These are phyloP conservation scores for Meandrusa payeni DNA, from an alignment of 2,888 invertebrate species.

Conservation along the genomic window DNA sequence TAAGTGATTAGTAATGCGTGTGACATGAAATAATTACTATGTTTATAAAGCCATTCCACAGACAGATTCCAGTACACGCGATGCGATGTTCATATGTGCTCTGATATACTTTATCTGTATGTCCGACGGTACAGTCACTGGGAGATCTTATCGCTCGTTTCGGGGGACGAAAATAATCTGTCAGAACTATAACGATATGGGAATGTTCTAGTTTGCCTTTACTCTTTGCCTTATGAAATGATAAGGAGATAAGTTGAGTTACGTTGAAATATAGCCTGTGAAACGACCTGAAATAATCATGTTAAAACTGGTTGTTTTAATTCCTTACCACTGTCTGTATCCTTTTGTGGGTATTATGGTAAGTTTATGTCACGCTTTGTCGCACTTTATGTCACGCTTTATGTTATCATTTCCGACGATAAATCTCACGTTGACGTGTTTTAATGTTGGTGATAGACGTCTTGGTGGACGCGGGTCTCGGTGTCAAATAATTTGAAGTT, in stretches of 20 bases:
- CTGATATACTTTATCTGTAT: no score
- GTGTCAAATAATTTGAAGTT: constrained; percentile 8
- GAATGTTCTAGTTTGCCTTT: constrained; percentile 14
- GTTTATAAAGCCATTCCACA: no score
- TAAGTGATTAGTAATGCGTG: no score
- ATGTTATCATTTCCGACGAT: constrained; percentile 12
- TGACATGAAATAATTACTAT: no score
- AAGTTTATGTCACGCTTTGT: constrained; percentile 3
- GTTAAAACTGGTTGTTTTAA: constrained; percentile 14
- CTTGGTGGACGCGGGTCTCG: constrained; percentile 6
- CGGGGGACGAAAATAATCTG: constrained; percentile 20
- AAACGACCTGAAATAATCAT: constrained; percentile 6
- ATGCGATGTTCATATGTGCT: neutral
- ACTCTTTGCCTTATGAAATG: constrained; percentile 12
- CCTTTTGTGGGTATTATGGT: constrained; percentile 12
- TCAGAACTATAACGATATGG: constrained; percentile 11
- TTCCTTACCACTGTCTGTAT: constrained; percentile 5
- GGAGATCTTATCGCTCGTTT: constrained; percentile 16
- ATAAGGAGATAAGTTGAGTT: constrained; percentile 17
- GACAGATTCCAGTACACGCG: constrained; percentile 1
- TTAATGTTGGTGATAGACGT: constrained; percentile 5
- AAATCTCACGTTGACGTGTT: constrained; percentile 7
- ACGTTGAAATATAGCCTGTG: constrained; percentile 6
- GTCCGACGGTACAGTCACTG: no score
- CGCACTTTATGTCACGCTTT: constrained; percentile 12